phyloP scores from a whole-genome alignment of 2,797 vertebrate species.

The Malacoctenus gilli region DNA sequence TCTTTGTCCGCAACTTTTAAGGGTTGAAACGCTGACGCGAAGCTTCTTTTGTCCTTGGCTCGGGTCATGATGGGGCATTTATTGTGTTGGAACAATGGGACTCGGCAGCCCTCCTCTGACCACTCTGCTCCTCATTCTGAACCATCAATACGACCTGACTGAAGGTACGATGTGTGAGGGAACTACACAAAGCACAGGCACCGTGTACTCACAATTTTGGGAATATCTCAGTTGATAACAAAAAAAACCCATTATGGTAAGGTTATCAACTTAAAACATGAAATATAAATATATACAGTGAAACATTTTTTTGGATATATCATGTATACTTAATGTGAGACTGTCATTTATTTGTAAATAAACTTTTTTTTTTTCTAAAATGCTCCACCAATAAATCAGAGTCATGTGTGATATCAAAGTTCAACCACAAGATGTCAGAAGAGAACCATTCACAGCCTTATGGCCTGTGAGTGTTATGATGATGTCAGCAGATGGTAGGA shows the following conservation, averaged over 20 bases:
- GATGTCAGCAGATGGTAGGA: background rate
- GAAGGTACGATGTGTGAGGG: background rate
- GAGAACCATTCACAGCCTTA: conserved; percentile 34
- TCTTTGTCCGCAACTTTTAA: conserved; percentile 35
- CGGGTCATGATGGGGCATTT: conserved; percentile 53
- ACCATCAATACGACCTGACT: conserved; percentile 17
- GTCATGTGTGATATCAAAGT: conserved; percentile 19
- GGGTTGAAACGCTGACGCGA: conserved; percentile 59
- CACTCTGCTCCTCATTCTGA: conserved; percentile 25
- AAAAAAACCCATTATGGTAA: too few relatives aligned
- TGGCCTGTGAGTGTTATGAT: background rate
- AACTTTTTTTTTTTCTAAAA: too few relatives aligned
- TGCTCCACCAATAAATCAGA: background rate
- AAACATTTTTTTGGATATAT: too few relatives aligned
- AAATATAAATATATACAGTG: too few relatives aligned
- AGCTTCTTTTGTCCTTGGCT: conserved; percentile 66
- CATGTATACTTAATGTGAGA: too few relatives aligned
- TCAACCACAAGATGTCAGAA: conserved; percentile 63
- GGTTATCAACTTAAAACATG: too few relatives aligned
- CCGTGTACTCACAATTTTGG: too few relatives aligned
- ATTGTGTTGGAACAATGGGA: conserved; percentile 59
- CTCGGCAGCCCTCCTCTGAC: conserved; percentile 25
- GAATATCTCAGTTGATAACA: too few relatives aligned
- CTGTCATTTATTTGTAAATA: too few relatives aligned
- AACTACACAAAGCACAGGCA: background rate